phyloP scores from a whole-genome alignment of 1,140 invertebrate genomes.

The Orius insidiosus region DNA sequence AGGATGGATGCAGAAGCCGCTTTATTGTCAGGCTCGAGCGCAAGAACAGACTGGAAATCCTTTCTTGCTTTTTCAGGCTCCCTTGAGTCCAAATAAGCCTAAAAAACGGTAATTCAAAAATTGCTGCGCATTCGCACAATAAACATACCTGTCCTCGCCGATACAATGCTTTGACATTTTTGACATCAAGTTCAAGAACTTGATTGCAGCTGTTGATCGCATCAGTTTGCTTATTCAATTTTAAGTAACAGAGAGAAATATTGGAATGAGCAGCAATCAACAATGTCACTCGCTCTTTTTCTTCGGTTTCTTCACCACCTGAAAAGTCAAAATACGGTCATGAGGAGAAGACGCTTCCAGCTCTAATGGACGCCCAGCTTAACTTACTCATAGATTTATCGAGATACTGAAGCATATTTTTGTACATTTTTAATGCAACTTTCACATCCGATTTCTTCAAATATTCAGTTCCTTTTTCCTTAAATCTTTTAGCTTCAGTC shows the following conservation, averaged over 20 bases:
- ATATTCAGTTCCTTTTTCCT: slow-evolving; percentile 82
- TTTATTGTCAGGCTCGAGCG: slow-evolving; percentile 60
- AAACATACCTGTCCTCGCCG: slow-evolving; percentile 58
- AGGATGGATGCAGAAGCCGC: slow-evolving; percentile 64
- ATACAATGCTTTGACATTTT: slow-evolving; percentile 81
- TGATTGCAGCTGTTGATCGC: slow-evolving; percentile 51
- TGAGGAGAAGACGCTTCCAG: too few relatives aligned
- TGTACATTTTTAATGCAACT: slow-evolving; percentile 79
- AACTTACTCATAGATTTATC: slow-evolving; percentile 22
- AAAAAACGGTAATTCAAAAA: too few relatives aligned
- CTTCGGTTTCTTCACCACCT: slow-evolving; percentile 29
- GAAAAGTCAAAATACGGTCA: slow-evolving; percentile 19
- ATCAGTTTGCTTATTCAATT: slow-evolving; percentile 52
- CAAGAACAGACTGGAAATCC: slow-evolving; percentile 58
- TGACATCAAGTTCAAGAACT: slow-evolving; percentile 53
- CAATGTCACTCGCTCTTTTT: slow-evolving; percentile 39
- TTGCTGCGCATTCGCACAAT: too few relatives aligned
- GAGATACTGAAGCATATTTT: slow-evolving; percentile 43
- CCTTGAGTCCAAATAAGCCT: slow-evolving; percentile 53
- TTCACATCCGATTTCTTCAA: slow-evolving; percentile 65
- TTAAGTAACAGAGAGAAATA: slow-evolving; percentile 66
- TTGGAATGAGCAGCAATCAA: slow-evolving; percentile 64
- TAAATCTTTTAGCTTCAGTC: slow-evolving; percentile 61
- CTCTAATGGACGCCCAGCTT: too few relatives aligned
- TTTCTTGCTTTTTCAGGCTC: slow-evolving; percentile 60